Percentiles rank a stretch among this genome's conserved stretches.
Evolutionary conservation across 2,888 invertebrate genomes (phyloP).

Genomic region (Cylloceria caligata): DNA sequence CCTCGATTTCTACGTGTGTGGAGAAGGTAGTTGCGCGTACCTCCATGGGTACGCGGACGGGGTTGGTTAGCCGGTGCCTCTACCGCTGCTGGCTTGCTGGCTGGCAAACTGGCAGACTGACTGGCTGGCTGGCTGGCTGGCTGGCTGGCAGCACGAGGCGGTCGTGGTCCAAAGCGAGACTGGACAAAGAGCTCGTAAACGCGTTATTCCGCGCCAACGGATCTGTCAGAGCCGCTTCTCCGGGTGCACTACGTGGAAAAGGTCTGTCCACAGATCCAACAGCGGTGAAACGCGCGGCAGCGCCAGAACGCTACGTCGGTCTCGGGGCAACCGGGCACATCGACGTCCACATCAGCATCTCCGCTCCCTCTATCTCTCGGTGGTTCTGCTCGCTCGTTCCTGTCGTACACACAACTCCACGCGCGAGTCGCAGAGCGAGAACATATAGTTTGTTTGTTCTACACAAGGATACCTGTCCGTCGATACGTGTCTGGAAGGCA

Average conservation of each 20-base stretch:
- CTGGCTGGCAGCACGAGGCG: slow-evolving; percentile 73
- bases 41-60: slow-evolving; percentile 60
- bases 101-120: slow-evolving; percentile 68
- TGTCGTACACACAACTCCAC: slow-evolving; percentile 23
- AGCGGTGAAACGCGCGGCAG: slow-evolving; percentile 60
- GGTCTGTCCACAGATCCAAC: slow-evolving; percentile 68
- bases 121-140: slow-evolving; percentile 52
- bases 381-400: slow-evolving; percentile 23
- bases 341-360: slow-evolving; percentile 67
- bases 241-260: slow-evolving; percentile 74
- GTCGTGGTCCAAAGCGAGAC: slow-evolving; percentile 80
- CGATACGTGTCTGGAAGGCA: slow-evolving; percentile 30
- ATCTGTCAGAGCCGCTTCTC: slow-evolving; percentile 84
- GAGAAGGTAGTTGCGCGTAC: slow-evolving; percentile 18
- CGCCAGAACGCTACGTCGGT: slow-evolving; percentile 51
- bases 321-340: slow-evolving; percentile 59
- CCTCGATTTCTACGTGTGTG: slow-evolving; percentile 40
- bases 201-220: slow-evolving; percentile 85
- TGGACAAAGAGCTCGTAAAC: slow-evolving; percentile 84
- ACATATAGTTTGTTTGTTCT: slow-evolving; percentile 12
- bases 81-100: slow-evolving; percentile 39
- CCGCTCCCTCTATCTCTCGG: not conserved
- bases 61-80: slow-evolving; percentile 63
- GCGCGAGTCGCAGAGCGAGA: not conserved
- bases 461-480: slow-evolving; percentile 37